phyloP scores from a whole-genome alignment of 1,140 invertebrate species.

The Eciton burchellii region DNA sequence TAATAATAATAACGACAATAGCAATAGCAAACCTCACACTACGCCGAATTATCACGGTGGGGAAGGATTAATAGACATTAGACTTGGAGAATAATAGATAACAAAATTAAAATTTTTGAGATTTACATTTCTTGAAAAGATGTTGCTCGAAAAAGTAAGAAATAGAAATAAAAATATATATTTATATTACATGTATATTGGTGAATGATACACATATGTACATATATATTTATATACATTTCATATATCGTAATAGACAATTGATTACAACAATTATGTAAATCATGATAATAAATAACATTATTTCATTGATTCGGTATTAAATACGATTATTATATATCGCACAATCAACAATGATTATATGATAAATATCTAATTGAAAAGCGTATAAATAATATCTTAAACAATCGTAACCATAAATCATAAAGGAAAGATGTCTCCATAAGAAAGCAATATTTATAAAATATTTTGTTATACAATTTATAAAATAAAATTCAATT shows the following conservation, averaged over 20 bases:
- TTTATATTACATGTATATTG: not conserved
- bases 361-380: conserved; percentile 30
- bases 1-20: conserved; percentile 2
- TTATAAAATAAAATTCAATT: conserved; percentile 14
- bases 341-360: no score
- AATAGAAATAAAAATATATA: not conserved
- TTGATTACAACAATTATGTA: no score
- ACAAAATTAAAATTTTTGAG: not conserved
- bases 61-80: conserved; percentile 40
- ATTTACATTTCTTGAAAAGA: not conserved
- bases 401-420: no score
- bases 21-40: not conserved
- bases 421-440: not conserved
- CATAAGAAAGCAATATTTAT: not conserved
- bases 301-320: no score
- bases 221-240: not conserved
- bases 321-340: no score
- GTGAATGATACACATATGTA: no score
- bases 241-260: no score
- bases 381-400: conserved; percentile 17
- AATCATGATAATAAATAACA: no score
- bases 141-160: not conserved
- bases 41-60: conserved; percentile 31
- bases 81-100: conserved; percentile 15
- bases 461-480: conserved; percentile 11